Base-by-base conservation (phyloP, 2,113 vertebrate species). In the Cephalopholis sonnerati region DNA sequence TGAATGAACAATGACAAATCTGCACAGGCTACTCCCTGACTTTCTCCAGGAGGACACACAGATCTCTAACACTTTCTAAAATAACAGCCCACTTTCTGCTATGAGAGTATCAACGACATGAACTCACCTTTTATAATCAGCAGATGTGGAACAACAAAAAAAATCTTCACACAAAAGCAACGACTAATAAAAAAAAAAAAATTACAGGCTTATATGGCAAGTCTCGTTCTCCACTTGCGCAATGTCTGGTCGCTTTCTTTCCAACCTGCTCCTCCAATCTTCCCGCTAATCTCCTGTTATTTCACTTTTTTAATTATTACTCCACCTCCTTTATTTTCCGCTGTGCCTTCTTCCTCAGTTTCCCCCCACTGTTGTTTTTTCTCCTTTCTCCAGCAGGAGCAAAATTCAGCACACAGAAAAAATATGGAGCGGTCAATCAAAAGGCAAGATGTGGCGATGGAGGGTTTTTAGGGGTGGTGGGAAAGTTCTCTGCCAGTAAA, bases 401-500 rank as follows among this genome's bases (percentile, higher is more conserved):
- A 89, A 90, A 86, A 89, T 71, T 89, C 63, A 78, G 87, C 86
- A 63, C 74, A 53, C 74, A 68, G 41, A 91, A 89, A 79, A 66
- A 70, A 76, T 87, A 93, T 89, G 91, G 91, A 94, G 86, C 93
- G 69, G 91, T 94, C 95, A 94, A 93, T 95, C 92, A 94, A 92
- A 70, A 59, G 62, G 51, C 32, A 82, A 86, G 55, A 41, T n/a
- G 73, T 69, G 70, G 62, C 62, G 61, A 22, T 50, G 58, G 32
- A 50, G 55, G 32, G 32, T 66, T 63, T 80, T 32, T 59, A 78
- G 87, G 89, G 86, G 65, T 41, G 48, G 0, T 11, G 2, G 0
- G 1, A 62, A 82, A 86, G 17, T 85, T 70, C 9, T 5, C 5
- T 2, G 1, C n/a, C 0, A 5, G 3, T 48, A 61, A 75, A 64